These are phyloP conservation scores for Ranitomeya imitator DNA, from an alignment of 2,113 vertebrate genomes.

Conservation along the genomic window DNA sequence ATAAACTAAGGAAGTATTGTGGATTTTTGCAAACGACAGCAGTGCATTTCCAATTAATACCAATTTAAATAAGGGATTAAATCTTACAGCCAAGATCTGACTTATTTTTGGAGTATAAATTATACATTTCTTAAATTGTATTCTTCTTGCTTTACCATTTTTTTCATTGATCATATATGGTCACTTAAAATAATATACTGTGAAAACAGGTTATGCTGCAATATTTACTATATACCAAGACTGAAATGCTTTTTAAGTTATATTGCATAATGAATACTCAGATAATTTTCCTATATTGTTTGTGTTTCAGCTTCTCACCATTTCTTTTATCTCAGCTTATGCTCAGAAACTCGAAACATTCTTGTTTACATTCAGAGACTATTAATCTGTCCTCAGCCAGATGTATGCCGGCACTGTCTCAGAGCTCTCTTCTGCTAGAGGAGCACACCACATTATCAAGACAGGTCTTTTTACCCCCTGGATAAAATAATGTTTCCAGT, in stretches of 20 bases:
- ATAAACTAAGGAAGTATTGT: constrained; percentile 25
- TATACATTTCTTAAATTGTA: not conserved
- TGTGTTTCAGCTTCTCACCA: not conserved
- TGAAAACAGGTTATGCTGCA: not conserved
- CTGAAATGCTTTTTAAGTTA: not conserved
- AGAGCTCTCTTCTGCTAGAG: not conserved
- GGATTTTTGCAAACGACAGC: constrained; percentile 13
- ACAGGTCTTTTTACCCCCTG: not conserved
- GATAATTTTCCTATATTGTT: not conserved
- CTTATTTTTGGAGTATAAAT: not conserved
- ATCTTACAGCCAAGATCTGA: not conserved
- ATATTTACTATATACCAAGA: too few species aligned
- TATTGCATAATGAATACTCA: not conserved
- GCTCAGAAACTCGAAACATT: not conserved
- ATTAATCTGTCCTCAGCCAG: not conserved
- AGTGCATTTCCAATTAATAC: constrained; percentile 12
- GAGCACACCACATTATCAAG: not conserved
- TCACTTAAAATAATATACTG: not conserved
- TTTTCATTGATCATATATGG: not conserved
- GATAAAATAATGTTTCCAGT: not conserved
- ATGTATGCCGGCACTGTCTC: not conserved
- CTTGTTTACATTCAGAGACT: not conserved
- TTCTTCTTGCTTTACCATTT: not conserved
- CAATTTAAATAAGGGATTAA: not conserved
- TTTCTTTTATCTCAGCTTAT: not conserved